Evolutionary conservation across 2,797 vertebrate species (phyloP).

Genomic region (Vireo griseus): DNA sequence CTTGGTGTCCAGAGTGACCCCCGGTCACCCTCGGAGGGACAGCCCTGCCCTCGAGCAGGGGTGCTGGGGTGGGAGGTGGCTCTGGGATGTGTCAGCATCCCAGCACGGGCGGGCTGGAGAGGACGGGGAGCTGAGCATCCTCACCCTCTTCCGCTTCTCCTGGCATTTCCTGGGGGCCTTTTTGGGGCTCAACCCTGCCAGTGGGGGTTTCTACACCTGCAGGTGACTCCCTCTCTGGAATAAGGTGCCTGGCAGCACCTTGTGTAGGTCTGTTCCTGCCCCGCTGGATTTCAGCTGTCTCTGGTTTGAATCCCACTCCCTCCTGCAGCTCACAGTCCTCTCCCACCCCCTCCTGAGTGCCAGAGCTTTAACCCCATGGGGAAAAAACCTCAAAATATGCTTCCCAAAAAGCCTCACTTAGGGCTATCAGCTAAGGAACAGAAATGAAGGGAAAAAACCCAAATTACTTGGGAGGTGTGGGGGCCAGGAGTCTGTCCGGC

Average conservation of each 20-base stretch:
- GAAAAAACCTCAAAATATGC: not conserved
- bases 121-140: not conserved
- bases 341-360: fast-evolving
- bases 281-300: not conserved
- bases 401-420: not conserved
- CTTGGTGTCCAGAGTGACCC: not conserved
- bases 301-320: not conserved
- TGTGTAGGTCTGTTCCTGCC: not conserved
- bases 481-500: too few species aligned
- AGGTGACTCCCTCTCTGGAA: not conserved
- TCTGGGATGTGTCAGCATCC: not conserved
- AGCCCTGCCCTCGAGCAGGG: not conserved
- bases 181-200: not conserved
- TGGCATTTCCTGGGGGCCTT: not conserved
- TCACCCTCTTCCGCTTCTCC: not conserved
- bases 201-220: not conserved
- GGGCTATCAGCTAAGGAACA: not conserved
- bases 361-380: not conserved
- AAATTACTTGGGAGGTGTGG: not conserved
- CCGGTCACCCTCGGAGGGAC: not conserved
- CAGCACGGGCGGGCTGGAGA: not conserved
- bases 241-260: not conserved
- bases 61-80: not conserved
- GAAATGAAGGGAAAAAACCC: not conserved
- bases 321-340: not conserved